A percentile compares a stretch with the other conserved stretches of the same genome.
Conservation (phyloP, 1,140 invertebrate species). For the Conus betulinus region DNA sequence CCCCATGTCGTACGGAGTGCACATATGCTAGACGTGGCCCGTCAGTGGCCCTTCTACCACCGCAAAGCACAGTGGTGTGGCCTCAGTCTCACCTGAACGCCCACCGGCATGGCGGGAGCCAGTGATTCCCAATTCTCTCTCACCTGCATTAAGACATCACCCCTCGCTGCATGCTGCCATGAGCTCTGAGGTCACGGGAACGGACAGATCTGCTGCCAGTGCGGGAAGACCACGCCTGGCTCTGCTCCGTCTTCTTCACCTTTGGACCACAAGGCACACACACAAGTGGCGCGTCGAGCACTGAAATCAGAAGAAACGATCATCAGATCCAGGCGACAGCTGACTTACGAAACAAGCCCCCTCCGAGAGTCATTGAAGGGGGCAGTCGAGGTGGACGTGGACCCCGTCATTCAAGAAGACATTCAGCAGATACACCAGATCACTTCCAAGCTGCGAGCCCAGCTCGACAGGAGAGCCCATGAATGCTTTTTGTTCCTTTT, state of each 20-base stretch:
- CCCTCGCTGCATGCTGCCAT: constrained; percentile 75
- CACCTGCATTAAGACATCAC: no score
- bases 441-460: constrained; percentile 29
- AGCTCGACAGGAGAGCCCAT: constrained; percentile 24
- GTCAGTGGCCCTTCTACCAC: no score
- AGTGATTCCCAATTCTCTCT: no score
- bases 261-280: constrained; percentile 45
- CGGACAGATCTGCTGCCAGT: constrained; percentile 72
- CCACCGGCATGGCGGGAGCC: no score
- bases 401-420: background rate
- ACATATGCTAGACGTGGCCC: no score
- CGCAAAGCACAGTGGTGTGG: no score
- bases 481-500: constrained; percentile 38
- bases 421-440: constrained; percentile 32
- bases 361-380: constrained; percentile 39
- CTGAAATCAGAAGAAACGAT: constrained; percentile 10
- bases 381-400: background rate
- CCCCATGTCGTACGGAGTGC: no score
- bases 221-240: constrained; percentile 61
- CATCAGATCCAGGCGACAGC: constrained; percentile 37
- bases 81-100: no score
- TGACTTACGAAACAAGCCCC: constrained; percentile 45
- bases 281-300: constrained; percentile 12
- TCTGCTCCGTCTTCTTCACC: constrained; percentile 60
- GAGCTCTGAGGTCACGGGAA: constrained; percentile 69